Conservation (phyloP, 2,888 invertebrate species). For the Diloba caeruleocephala region DNA sequence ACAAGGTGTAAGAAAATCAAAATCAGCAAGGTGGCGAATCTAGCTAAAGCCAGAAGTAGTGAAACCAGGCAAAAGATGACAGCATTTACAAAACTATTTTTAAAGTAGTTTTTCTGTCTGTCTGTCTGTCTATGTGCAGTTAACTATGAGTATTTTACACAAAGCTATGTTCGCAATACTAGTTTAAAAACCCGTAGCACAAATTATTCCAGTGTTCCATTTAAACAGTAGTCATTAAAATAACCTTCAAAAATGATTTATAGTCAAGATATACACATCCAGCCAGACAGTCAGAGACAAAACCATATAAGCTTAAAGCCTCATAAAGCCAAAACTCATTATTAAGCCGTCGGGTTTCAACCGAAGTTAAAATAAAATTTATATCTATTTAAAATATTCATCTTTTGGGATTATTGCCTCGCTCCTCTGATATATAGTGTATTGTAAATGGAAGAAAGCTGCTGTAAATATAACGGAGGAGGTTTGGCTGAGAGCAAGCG, state of each 20-base stretch:
- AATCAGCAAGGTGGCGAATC: too few species aligned
- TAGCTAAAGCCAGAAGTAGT: too few species aligned
- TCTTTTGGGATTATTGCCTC: constrained; percentile 22
- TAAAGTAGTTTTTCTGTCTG: too few species aligned
- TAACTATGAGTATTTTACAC: too few species aligned
- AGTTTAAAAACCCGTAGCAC: too few species aligned
- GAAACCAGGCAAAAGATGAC: too few species aligned
- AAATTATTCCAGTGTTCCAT: too few species aligned
- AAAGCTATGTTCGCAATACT: too few species aligned
- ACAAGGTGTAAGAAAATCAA: too few species aligned
- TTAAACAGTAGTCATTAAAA: constrained; percentile 11
- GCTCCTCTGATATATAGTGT: constrained; percentile 13
- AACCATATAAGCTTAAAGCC: constrained; percentile 5
- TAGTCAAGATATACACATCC: background rate
- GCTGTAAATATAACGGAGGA: constrained; percentile 4
- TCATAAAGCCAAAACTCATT: constrained; percentile 33
- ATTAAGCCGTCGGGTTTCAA: constrained; percentile 20
- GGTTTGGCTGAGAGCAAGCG: constrained; percentile 4
- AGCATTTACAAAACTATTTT: too few species aligned
- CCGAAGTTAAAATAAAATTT: constrained; percentile 30
- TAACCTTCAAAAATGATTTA: constrained; percentile 16
- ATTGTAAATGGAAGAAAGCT: constrained; percentile 16
- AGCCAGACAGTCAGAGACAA: constrained; percentile 31
- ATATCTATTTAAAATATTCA: constrained; percentile 34
- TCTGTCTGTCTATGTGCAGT: too few species aligned